Base-by-base conservation (phyloP, 2,888 invertebrate species). In the Protula sp. region DNA sequence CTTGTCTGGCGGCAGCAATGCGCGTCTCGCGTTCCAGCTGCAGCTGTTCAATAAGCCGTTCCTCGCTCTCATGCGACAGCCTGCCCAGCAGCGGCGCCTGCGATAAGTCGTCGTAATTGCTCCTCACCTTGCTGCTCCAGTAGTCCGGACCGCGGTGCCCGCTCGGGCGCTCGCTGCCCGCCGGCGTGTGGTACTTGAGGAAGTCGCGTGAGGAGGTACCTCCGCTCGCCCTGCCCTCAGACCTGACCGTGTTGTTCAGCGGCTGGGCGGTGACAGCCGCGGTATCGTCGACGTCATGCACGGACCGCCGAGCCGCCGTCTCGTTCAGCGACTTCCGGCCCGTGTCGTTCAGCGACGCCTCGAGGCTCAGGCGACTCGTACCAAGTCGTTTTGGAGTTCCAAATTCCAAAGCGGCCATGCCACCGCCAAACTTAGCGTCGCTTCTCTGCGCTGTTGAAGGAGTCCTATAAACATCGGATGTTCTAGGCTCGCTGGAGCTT, bases 61-160 rank as follows among this genome's bases (percentile, higher is more conserved):
- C n/a, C n/a, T n/a, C n/a, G n/a, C n/a, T n/a, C n/a, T n/a, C n/a
- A n/a, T n/a, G n/a, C n/a, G n/a, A n/a, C n/a, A n/a, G n/a, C n/a
- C n/a, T n/a, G n/a, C n/a, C n/a, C n/a, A n/a, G n/a, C n/a, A n/a
- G n/a, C n/a, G n/a, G n/a, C n/a, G n/a, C n/a, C n/a, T n/a, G n/a
- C n/a, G n/a, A n/a, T n/a, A n/a, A n/a, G n/a, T n/a, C n/a, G n/a
- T n/a, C n/a, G n/a, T 38, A 38, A 19, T 38, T 38, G 3, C 30
- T 24, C 47, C 54, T n/a, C 24, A n/a, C 51, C 3, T 52, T 48
- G 27, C 53, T 58, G 52, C 54, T 58, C 5, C 31, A 47, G 48
- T 55, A 48, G 5, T 22, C 50, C 9, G 14, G 50, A 9, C 38
- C 50, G 50, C 45, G 47, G 19, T 45, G 19, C 47, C 30, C 45